These are phyloP conservation scores for Caenorhabditis becei DNA, from an alignment of 2,888 invertebrate genomes.

Conservation along the genomic window DNA sequence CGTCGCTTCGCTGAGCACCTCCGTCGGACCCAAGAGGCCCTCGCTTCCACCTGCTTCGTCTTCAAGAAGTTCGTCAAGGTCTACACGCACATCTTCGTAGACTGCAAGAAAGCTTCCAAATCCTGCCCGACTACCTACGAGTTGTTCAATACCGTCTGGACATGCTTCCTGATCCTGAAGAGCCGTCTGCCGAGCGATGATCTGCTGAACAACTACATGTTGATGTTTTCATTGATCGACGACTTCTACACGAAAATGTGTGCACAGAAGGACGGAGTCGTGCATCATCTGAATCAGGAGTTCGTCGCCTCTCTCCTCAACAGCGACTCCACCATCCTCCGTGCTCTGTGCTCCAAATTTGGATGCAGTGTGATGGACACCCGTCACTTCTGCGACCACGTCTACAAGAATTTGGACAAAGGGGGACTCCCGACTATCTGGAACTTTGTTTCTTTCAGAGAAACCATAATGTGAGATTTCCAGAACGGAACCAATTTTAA, in stretches of 20 bases:
- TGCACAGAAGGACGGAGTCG: constrained; percentile 83
- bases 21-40: constrained; percentile 82
- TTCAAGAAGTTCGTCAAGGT: constrained; percentile 94
- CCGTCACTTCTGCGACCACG: constrained; percentile 92
- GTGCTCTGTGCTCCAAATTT: constrained; percentile 87
- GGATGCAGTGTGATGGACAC: constrained; percentile 92
- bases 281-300: constrained; percentile 65
- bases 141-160: constrained; percentile 48
- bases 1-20: constrained; percentile 45
- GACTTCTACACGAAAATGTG: constrained; percentile 92
- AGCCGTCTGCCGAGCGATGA: constrained; percentile 85
- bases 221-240: constrained; percentile 93
- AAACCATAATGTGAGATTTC: constrained; percentile 36
- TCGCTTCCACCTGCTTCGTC: constrained; percentile 94
- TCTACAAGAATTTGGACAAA: constrained; percentile 84
- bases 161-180: constrained; percentile 44
- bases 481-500: not conserved
- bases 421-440: constrained; percentile 19
- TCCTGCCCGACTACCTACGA: constrained; percentile 28
- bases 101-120: constrained; percentile 6
- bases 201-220: constrained; percentile 93
- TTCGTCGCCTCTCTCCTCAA: constrained; percentile 60
- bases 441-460: constrained; percentile 8
- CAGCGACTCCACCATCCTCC: constrained; percentile 45
- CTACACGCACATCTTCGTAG: constrained; percentile 90